These are phyloP conservation scores for Knipowitschia caucasica DNA, from an alignment of 2,797 vertebrate genomes.

Conservation along the genomic window DNA sequence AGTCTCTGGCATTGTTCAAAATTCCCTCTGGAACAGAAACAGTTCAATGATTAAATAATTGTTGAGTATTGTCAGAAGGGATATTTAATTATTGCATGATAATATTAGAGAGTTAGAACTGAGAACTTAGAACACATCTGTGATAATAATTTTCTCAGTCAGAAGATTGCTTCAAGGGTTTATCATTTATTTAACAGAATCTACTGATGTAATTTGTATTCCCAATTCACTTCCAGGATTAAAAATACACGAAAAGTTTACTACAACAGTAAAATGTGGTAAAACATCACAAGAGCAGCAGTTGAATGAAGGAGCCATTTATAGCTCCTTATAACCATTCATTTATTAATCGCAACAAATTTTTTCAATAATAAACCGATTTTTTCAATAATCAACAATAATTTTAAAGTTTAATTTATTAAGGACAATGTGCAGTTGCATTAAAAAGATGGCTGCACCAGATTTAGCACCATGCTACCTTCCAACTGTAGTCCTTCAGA, in stretches of 20 bases:
- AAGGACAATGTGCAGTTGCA: too few relatives aligned
- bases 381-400: too few relatives aligned
- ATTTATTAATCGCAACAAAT: too few relatives aligned
- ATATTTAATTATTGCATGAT: conserved; percentile 50
- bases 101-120: conserved; percentile 34
- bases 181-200: conserved; percentile 52
- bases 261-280: neutral
- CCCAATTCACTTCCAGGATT: conserved; percentile 28
- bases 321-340: too few relatives aligned
- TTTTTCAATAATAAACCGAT: too few relatives aligned
- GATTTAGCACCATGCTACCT: too few relatives aligned
- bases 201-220: conserved; percentile 45
- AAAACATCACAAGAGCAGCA: too few relatives aligned
- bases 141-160: conserved; percentile 39
- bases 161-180: conserved; percentile 40
- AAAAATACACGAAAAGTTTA: conserved; percentile 3
- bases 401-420: too few relatives aligned
- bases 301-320: too few relatives aligned
- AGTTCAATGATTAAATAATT: conserved; percentile 19
- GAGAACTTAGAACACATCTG: conserved; percentile 45
- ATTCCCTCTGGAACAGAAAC: conserved; percentile 86
- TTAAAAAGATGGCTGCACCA: too few relatives aligned
- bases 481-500: too few relatives aligned
- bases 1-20: conserved; percentile 99
- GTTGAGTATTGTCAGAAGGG: conserved; percentile 37